Percentiles rank a stretch among this genome's conserved stretches.
Evolutionary conservation across 2,888 invertebrate genomes (phyloP).

Genomic region (Troides aeacus): DNA sequence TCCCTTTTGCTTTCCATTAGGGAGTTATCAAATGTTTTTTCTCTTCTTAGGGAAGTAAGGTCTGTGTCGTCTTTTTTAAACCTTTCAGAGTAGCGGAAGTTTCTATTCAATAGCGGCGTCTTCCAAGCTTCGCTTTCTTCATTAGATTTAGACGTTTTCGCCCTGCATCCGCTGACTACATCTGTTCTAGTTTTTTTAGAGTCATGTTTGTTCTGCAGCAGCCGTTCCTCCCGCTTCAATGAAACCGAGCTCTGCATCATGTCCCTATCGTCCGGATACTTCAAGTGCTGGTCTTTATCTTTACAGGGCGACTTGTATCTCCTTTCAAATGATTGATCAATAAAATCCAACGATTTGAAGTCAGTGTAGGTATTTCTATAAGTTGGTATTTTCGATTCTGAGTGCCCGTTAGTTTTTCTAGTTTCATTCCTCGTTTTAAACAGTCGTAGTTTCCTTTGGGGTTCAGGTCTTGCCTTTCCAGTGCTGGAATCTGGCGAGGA

Average conservation of each 20-base stretch:
- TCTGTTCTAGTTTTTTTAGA: slow-evolving; percentile 72
- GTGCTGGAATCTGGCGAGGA: slow-evolving; percentile 82
- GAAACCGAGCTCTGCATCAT: slow-evolving; percentile 68
- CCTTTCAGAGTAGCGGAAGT: slow-evolving; percentile 75
- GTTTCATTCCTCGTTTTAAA: slow-evolving; percentile 88
- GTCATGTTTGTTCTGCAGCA: slow-evolving; percentile 75
- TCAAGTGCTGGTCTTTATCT: slow-evolving; percentile 69
- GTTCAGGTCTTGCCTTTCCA: slow-evolving; percentile 71
- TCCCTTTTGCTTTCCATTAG: slow-evolving; percentile 60
- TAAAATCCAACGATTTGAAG: slow-evolving; percentile 64
- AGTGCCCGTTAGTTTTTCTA: slow-evolving; percentile 73
- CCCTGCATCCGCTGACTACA: slow-evolving; percentile 71
- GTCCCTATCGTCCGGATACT: slow-evolving; percentile 66
- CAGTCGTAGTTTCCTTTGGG: slow-evolving; percentile 81
- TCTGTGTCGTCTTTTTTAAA: slow-evolving; percentile 67
- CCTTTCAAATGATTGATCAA: slow-evolving; percentile 65
- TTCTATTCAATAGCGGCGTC: slow-evolving; percentile 68
- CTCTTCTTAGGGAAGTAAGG: slow-evolving; percentile 66
- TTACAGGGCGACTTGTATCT: slow-evolving; percentile 70
- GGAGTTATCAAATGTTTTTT: slow-evolving; percentile 75
- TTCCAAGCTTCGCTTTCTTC: slow-evolving; percentile 72
- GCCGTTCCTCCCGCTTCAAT: slow-evolving; percentile 70
- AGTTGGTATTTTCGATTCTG: slow-evolving; percentile 53
- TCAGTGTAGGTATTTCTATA: slow-evolving; percentile 60
- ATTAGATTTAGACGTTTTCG: slow-evolving; percentile 69